Percentiles rank a stretch among this genome's conserved stretches.
Conservation (phyloP, 2,797 vertebrate species). For the Phataginus tetradactyla region DNA sequence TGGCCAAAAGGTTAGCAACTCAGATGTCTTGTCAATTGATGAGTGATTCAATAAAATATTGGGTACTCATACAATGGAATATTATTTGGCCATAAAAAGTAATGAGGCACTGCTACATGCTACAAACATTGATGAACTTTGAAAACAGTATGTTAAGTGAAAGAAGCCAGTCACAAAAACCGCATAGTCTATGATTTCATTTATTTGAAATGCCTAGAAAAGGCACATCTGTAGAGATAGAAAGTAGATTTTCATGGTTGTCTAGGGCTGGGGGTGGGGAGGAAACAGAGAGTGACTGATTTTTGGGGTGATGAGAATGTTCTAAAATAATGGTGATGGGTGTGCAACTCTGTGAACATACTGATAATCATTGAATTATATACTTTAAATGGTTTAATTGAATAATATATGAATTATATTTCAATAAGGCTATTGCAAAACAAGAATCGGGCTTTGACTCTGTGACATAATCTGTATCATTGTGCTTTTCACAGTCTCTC, state of each 20-base stretch:
- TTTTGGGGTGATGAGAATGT: background rate
- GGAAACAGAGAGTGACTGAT: background rate
- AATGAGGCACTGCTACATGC: background rate
- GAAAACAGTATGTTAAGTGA: background rate
- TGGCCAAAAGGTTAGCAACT: background rate
- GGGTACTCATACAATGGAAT: background rate
- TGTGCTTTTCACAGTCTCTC: background rate
- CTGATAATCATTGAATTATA: background rate
- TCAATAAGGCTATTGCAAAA: background rate
- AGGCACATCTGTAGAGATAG: background rate
- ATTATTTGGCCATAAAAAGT: background rate
- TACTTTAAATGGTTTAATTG: background rate
- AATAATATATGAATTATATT: background rate
- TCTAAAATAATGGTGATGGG: background rate
- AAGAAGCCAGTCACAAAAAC: background rate
- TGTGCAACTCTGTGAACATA: background rate
- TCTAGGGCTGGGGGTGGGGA: background rate
- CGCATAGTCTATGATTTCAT: background rate
- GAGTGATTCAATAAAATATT: background rate
- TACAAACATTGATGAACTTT: background rate
- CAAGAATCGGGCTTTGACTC: background rate
- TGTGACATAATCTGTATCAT: background rate
- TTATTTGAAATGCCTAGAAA: background rate
- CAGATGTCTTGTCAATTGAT: background rate
- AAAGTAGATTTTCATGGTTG: background rate